Evolutionary conservation across 2,113 vertebrate species (phyloP).

Genomic region (Cephalopholis sonnerati): DNA sequence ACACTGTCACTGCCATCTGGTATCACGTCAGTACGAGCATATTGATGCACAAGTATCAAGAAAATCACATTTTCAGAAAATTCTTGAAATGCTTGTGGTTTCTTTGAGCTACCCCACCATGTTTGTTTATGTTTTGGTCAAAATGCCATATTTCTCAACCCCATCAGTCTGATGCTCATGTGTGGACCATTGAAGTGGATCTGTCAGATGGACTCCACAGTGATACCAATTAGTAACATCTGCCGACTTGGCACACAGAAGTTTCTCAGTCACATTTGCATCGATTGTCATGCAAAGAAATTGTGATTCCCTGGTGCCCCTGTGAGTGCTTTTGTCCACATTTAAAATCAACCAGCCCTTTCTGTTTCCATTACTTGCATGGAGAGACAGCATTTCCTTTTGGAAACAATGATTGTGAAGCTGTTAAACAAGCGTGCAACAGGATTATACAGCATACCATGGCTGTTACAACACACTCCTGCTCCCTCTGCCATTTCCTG

Average conservation of each 20-base stretch:
- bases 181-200: conserved; percentile 2
- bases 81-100: conserved; percentile 4
- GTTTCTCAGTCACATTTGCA: conserved; percentile 32
- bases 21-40: background rate
- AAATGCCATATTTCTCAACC: background rate
- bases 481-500: conserved; percentile 70
- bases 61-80: background rate
- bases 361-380: conserved; percentile 28
- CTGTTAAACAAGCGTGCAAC: conserved; percentile 65
- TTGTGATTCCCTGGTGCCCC: conserved; percentile 37
- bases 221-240: conserved; percentile 19
- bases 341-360: conserved; percentile 51
- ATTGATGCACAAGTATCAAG: background rate
- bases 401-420: conserved; percentile 52
- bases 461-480: conserved; percentile 59
- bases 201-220: conserved; percentile 6
- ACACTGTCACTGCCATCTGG: background rate
- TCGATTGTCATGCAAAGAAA: conserved; percentile 73
- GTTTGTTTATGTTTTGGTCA: background rate
- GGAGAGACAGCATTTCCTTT: conserved; percentile 57
- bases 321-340: conserved; percentile 48
- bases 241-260: conserved; percentile 13
- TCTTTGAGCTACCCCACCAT: background rate
- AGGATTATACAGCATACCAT: conserved; percentile 70
- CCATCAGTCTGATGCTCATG: background rate